Percentiles rank a stretch among this genome's conserved stretches.
These are phyloP conservation scores for Danio kyathit DNA, from an alignment of 2,797 vertebrate genomes.

Conservation along the genomic window DNA sequence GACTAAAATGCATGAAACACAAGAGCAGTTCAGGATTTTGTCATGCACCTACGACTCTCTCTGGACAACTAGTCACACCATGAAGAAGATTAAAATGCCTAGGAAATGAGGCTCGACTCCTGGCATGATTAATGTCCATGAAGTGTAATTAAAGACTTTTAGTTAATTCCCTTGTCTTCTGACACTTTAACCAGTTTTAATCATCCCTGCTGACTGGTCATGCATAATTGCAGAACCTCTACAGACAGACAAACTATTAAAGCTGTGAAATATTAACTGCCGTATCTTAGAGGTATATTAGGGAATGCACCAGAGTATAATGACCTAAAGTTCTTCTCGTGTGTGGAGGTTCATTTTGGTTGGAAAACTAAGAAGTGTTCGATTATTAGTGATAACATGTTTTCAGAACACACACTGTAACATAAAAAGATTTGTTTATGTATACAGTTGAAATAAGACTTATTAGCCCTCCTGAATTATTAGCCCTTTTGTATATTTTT, in stretches of 20 bases:
- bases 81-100: conserved; percentile 81
- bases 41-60: conserved; percentile 25
- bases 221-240: conserved; percentile 73
- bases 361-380: not conserved
- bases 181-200: conserved; percentile 77
- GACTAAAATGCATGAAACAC: not conserved
- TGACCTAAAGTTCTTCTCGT: not conserved
- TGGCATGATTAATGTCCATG: conserved; percentile 80
- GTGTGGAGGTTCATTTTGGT: not conserved
- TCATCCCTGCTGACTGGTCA: conserved; percentile 72
- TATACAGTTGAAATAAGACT: too few relatives aligned
- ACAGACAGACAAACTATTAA: conserved; percentile 63
- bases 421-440: too few relatives aligned
- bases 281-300: conserved; percentile 27
- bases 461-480: too few relatives aligned
- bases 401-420: too few relatives aligned
- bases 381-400: not conserved
- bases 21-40: conserved; percentile 28
- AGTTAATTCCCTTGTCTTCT: conserved; percentile 81
- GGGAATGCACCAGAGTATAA: conserved; percentile 30
- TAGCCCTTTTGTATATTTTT: too few relatives aligned
- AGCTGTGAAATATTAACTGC: conserved; percentile 37
- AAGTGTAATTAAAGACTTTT: conserved; percentile 84
- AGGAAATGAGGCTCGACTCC: conserved; percentile 80
- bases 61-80: conserved; percentile 57